Percentiles rank a stretch among this genome's conserved stretches.
phyloP scores from a whole-genome alignment of 2,797 vertebrate genomes.

The Diplodus sargus region DNA sequence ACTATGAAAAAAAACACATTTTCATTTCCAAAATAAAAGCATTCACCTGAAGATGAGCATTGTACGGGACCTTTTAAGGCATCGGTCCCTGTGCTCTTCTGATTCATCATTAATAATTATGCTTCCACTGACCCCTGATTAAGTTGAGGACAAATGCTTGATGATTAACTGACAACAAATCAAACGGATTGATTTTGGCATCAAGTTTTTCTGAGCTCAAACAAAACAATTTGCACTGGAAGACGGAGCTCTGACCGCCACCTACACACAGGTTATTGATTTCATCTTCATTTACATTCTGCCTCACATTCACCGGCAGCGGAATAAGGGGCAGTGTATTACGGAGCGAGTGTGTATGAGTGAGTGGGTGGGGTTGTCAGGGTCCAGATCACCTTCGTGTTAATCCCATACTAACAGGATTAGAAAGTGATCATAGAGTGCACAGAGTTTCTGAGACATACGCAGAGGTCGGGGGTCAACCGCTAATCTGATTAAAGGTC shows the following conservation, averaged over 20 bases:
- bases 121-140: constrained; percentile 3
- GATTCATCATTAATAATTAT: neutral
- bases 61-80: neutral
- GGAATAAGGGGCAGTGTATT: constrained; percentile 5
- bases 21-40: too few relatives aligned
- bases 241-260: neutral
- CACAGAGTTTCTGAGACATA: constrained; percentile 43
- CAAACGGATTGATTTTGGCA: neutral
- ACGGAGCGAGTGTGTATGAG: constrained; percentile 9
- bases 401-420: constrained; percentile 73
- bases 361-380: constrained; percentile 30
- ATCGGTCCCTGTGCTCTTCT: neutral
- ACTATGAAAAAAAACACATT: too few relatives aligned
- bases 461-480: constrained; percentile 49
- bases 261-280: constrained; percentile 43
- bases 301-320: neutral
- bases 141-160: neutral
- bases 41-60: too few relatives aligned
- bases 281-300: constrained; percentile 40
- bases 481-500: constrained; percentile 61
- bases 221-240: constrained; percentile 21
- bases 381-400: constrained; percentile 55
- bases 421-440: constrained; percentile 69
- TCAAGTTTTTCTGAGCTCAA: neutral
- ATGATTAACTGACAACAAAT: constrained; percentile 14